Conservation (phyloP, 2,113 vertebrate genomes). For the Otocyon megalotis region DNA sequence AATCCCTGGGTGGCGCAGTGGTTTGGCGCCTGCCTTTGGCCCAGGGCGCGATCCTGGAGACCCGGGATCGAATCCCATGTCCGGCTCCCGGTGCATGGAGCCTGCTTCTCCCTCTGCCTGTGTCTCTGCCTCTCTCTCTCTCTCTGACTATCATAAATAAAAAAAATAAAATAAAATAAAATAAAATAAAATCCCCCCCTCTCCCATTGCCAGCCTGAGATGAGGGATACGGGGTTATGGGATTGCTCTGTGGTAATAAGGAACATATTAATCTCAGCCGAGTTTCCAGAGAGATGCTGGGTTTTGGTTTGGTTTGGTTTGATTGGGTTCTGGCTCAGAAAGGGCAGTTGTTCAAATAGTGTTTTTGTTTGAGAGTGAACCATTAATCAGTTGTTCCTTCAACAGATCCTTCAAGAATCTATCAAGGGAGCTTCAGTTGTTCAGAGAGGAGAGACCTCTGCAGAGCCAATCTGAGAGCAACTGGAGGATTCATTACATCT, state of each 20-base stretch:
- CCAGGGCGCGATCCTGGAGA: no score
- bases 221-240: conserved; percentile 73
- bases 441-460: neutral
- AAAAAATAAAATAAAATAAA: no score
- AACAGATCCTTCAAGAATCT: neutral
- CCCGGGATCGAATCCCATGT: no score
- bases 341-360: conserved; percentile 72
- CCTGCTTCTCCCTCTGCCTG: no score
- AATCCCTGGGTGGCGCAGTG: no score
- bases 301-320: conserved; percentile 47
- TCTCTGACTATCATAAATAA: no score
- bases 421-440: conserved; percentile 59
- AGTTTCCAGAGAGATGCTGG: conserved; percentile 60
- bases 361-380: conserved; percentile 45
- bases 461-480: neutral
- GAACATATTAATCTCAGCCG: conserved; percentile 67
- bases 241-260: conserved; percentile 69
- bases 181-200: conserved; percentile 82
- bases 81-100: no score
- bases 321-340: conserved; percentile 65
- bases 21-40: no score
- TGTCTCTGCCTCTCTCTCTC: no score
- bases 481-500: neutral
- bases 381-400: neutral
- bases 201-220: conserved; percentile 68